A percentile compares a stretch with the other conserved stretches of the same genome.
These are phyloP conservation scores for Holothuria scabra DNA, from an alignment of 53 echinoderm and acorn worm species.

Conservation along the genomic window DNA sequence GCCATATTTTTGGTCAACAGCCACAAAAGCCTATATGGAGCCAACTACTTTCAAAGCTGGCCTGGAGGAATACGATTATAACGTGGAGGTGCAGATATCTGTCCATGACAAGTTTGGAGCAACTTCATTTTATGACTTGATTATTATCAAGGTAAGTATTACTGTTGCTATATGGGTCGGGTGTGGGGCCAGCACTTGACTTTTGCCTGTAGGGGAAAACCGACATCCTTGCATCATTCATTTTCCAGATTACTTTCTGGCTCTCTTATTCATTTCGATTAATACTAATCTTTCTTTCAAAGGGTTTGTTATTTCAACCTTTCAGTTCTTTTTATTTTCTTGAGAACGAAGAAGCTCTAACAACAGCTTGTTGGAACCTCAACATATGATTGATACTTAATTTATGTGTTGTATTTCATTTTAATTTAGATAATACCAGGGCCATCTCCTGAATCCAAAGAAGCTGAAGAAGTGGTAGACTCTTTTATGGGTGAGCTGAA, in stretches of 20 bases:
- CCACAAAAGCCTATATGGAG: constrained; percentile 3
- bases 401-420: not conserved
- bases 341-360: too few species aligned
- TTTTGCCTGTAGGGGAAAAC: too few species aligned
- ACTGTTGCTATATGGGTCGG: not conserved
- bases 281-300: too few species aligned
- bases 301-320: too few species aligned
- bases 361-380: too few species aligned
- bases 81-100: not conserved
- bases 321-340: too few species aligned
- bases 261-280: too few species aligned
- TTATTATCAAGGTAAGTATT: constrained; percentile 12
- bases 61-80: constrained; percentile 1
- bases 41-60: constrained; percentile 20
- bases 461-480: not conserved
- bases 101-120: constrained; percentile 29
- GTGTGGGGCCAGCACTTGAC: not conserved
- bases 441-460: not conserved
- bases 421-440: not conserved
- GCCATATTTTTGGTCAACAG: not conserved
- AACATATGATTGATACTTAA: too few species aligned
- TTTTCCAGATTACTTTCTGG: too few species aligned
- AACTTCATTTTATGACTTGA: not conserved
- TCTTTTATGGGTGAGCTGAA: not conserved
- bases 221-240: too few species aligned